Percentiles rank a stretch among this genome's conserved stretches.
Conservation (phyloP, 2,113 vertebrate species). For the Pheucticus melanocephalus region DNA sequence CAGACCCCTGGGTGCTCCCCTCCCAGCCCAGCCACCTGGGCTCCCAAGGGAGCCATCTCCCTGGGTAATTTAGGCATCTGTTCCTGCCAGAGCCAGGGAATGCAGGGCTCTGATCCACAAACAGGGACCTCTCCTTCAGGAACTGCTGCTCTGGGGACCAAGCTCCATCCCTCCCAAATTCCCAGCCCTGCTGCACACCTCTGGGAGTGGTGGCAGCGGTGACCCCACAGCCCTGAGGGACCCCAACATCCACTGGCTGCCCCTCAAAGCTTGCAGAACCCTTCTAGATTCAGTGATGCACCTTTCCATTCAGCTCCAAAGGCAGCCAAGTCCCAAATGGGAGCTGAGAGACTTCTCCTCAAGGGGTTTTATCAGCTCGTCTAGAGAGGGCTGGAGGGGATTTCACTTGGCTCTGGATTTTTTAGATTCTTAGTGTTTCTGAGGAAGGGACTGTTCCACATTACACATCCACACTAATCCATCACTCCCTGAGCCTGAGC, state of each 20-base stretch:
- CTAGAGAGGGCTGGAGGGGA: neutral
- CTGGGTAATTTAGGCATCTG: neutral
- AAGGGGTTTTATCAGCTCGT: neutral
- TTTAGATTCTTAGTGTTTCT: neutral
- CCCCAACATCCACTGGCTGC: neutral
- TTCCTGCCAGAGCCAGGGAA: fast-evolving
- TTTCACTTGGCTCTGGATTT: neutral
- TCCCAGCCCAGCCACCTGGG: neutral
- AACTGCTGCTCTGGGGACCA: neutral
- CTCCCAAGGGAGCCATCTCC: neutral
- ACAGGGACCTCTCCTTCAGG: neutral
- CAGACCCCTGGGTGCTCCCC: neutral
- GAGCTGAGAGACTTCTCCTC: neutral
- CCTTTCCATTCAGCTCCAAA: neutral
- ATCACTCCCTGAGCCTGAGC: neutral
- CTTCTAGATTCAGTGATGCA: neutral
- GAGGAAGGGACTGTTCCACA: neutral
- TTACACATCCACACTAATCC: neutral
- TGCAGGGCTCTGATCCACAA: fast-evolving
- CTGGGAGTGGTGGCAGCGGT: neutral
- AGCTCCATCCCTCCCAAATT: neutral
- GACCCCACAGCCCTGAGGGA: neutral
- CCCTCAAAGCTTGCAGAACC: neutral
- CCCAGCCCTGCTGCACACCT: neutral
- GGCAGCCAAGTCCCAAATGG: neutral